Conservation (phyloP, 2,113 vertebrate genomes). For the Corythornis madagascariensis region DNA sequence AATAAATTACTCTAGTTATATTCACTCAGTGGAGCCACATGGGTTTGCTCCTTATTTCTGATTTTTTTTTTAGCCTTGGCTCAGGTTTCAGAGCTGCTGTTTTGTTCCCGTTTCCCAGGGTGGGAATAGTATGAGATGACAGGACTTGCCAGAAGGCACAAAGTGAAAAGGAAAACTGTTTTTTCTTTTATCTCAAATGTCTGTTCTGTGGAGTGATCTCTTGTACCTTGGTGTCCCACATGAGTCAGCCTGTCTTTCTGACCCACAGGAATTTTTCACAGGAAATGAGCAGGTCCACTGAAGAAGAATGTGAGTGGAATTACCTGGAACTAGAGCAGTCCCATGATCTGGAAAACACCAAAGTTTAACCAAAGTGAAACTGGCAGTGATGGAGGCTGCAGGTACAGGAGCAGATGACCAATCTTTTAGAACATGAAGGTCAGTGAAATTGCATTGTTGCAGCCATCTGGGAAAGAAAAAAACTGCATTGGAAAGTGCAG, state of each 20-base stretch:
- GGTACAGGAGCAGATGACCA: rapidly evolving
- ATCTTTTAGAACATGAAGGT: background rate
- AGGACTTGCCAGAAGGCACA: background rate
- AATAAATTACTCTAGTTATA: background rate
- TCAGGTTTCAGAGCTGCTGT: background rate
- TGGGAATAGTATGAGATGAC: background rate
- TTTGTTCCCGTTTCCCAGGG: background rate
- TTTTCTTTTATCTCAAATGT: background rate
- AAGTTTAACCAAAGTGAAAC: background rate
- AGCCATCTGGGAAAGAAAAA: background rate
- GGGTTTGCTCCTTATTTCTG: background rate
- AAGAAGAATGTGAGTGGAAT: background rate
- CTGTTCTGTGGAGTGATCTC: background rate
- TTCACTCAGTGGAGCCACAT: background rate
- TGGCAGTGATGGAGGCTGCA: rapidly evolving
- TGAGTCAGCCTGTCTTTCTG: background rate
- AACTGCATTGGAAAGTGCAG: background rate
- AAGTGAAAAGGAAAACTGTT: background rate
- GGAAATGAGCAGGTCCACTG: background rate
- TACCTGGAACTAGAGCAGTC: background rate
- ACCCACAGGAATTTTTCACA: background rate
- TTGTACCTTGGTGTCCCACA: background rate
- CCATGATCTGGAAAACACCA: background rate
- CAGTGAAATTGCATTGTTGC: background rate
- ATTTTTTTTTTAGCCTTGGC: background rate